Evolutionary conservation across 2,113 vertebrate species (phyloP).

Genomic region (Ailurus styani): DNA sequence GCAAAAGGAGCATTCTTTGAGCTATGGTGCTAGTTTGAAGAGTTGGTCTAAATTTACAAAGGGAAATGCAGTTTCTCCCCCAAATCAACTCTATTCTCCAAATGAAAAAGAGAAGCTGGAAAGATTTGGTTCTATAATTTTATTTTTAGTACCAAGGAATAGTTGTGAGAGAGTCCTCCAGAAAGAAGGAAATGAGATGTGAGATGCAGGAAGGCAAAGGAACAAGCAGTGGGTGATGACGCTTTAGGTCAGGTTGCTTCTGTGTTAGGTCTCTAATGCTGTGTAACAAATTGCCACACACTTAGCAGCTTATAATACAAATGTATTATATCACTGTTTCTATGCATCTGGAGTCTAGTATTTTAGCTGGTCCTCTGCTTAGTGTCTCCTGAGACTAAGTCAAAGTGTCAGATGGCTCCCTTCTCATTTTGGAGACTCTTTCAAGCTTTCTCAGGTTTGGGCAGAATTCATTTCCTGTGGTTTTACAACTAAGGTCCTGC

Average conservation of each 20-base stretch:
- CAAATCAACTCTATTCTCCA: neutral
- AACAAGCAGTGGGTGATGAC: neutral
- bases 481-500: neutral
- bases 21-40: neutral
- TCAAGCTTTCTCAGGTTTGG: neutral
- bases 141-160: neutral
- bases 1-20: neutral
- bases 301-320: neutral
- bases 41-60: neutral
- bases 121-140: neutral
- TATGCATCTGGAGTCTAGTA: neutral
- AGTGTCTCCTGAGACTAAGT: neutral
- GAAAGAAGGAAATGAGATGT: neutral
- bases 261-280: neutral
- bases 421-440: neutral
- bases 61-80: neutral
- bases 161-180: neutral
- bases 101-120: neutral
- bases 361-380: neutral
- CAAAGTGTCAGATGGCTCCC: neutral
- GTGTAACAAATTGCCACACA: neutral
- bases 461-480: neutral
- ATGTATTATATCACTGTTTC: too few relatives aligned
- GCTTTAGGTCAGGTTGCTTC: neutral
- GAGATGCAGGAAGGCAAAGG: neutral